A percentile compares a stretch with the other conserved stretches of the same genome.
phyloP scores from a whole-genome alignment of 2,888 invertebrate genomes.

The Plebejus melissa region DNA sequence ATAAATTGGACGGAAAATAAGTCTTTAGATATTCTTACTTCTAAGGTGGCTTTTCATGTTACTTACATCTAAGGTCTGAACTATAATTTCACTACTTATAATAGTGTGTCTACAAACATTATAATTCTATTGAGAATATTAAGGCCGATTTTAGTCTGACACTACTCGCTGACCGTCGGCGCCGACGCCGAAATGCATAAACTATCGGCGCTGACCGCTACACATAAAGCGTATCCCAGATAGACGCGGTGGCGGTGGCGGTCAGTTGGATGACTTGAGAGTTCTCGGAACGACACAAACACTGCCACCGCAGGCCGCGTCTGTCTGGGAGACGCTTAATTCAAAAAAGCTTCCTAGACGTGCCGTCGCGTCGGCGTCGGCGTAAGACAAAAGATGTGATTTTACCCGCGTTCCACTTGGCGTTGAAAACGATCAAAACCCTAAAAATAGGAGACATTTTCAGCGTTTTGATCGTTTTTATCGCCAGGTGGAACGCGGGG shows the following conservation, averaged over 20 bases:
- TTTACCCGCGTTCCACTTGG: too few species aligned
- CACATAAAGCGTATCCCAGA: background rate
- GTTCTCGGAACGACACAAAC: too few species aligned
- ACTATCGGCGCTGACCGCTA: background rate
- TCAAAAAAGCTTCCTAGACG: background rate
- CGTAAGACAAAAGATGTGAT: too few species aligned
- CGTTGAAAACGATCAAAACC: too few species aligned
- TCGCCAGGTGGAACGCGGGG: too few species aligned
- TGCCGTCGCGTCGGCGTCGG: too few species aligned
- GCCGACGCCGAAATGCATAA: too few species aligned
- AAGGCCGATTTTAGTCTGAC: background rate
- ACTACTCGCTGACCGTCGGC: background rate
- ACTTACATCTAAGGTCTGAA: slow-evolving; percentile 3
- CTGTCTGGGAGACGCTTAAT: background rate
- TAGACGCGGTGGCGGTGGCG: too few species aligned
- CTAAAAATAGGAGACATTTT: too few species aligned
- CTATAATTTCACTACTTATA: background rate
- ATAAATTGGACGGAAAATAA: slow-evolving; percentile 1
- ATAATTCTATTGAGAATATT: background rate
- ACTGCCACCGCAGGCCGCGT: too few species aligned
- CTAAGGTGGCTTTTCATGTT: background rate
- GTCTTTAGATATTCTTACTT: background rate
- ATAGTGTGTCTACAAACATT: background rate
- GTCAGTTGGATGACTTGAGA: too few species aligned
- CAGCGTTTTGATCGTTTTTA: too few species aligned